Evolutionary conservation across 1,140 invertebrate genomes (phyloP).

Genomic region (Panagrolaimus sp.): DNA sequence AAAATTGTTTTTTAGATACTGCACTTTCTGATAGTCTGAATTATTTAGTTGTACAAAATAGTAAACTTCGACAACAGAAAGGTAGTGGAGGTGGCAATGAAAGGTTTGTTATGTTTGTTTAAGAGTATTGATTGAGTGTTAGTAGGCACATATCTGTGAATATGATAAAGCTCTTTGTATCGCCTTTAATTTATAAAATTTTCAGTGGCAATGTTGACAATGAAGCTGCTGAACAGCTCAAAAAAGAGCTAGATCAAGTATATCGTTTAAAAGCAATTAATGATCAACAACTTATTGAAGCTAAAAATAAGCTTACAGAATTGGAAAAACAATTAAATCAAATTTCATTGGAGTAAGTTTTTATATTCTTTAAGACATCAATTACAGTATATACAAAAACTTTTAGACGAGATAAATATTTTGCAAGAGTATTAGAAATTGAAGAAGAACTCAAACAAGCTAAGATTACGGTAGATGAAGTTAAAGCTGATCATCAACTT

Average conservation of each 20-base stretch:
- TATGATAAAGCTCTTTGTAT: too few relatives aligned
- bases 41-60: not conserved
- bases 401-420: not conserved
- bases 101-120: not conserved
- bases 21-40: not conserved
- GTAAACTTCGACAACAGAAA: not conserved
- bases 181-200: too few relatives aligned
- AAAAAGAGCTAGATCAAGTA: not conserved
- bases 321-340: not conserved
- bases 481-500: not conserved
- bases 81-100: not conserved
- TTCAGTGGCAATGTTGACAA: not conserved
- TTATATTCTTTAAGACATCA: too few relatives aligned
- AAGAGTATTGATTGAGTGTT: too few relatives aligned
- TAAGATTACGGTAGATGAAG: not conserved
- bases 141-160: too few relatives aligned
- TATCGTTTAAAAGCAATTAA: constrained; percentile 6
- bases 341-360: not conserved
- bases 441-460: not conserved
- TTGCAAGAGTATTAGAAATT: not conserved
- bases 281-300: constrained; percentile 3
- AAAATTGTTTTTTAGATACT: not conserved
- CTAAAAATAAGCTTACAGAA: not conserved
- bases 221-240: not conserved
- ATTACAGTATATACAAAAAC: too few relatives aligned